Conservation (phyloP, 92 coral and sea anemone species). For the Parazoanthus darwini region DNA sequence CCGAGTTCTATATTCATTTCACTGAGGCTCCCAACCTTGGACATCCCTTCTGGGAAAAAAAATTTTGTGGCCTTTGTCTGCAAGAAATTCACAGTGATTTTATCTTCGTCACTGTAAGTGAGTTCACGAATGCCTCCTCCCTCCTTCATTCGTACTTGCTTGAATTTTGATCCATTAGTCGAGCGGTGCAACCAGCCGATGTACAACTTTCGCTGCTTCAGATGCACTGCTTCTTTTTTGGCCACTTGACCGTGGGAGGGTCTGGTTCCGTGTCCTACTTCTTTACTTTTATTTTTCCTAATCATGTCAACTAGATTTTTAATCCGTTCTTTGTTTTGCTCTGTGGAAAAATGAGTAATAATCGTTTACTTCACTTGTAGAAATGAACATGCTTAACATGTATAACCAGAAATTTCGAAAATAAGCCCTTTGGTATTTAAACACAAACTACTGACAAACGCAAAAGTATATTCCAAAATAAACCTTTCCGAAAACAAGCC, state of each 20-base stretch:
- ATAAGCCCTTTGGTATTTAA: neutral
- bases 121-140: constrained; percentile 55
- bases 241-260: constrained; percentile 6
- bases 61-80: constrained; percentile 43
- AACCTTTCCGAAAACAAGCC: neutral
- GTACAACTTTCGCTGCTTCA: constrained; percentile 43
- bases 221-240: constrained; percentile 24
- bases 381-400: neutral
- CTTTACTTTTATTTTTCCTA: constrained; percentile 10
- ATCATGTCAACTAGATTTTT: constrained; percentile 6
- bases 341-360: constrained; percentile 7
- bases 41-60: constrained; percentile 59
- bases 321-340: constrained; percentile 19
- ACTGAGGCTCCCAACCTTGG: constrained; percentile 47
- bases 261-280: neutral
- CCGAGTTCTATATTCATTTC: constrained; percentile 48
- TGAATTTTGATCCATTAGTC: constrained; percentile 24
- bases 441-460: neutral
- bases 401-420: neutral
- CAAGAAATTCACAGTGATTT: constrained; percentile 44
- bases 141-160: constrained; percentile 52
- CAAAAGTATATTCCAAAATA: neutral
- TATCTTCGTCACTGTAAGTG: constrained; percentile 46
- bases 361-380: neutral
- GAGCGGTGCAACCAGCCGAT: constrained; percentile 64